phyloP scores from a whole-genome alignment of 2,888 invertebrate species.

The Cordylochernes scorpioides region DNA sequence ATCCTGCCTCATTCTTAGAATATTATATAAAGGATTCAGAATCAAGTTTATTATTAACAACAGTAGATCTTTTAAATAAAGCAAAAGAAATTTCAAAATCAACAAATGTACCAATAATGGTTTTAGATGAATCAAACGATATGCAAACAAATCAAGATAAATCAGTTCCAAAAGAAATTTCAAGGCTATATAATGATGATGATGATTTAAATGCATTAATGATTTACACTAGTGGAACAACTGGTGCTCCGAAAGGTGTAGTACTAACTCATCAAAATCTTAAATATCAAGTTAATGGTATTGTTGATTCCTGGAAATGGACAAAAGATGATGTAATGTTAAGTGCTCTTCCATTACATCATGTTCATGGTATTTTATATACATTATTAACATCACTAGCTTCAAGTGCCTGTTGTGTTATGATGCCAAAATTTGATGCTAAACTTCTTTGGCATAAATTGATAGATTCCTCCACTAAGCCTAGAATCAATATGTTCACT shows the following conservation, averaged over 20 bases:
- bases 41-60: conserved; percentile 37
- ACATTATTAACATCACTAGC: conserved; percentile 46
- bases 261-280: conserved; percentile 45
- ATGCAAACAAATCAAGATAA: background rate
- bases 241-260: conserved; percentile 58
- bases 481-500: conserved; percentile 46
- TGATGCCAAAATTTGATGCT: conserved; percentile 34
- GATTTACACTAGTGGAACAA: conserved; percentile 65
- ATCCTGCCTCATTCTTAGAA: conserved; percentile 42
- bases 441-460: background rate
- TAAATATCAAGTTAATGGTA: conserved; percentile 35
- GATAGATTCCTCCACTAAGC: conserved; percentile 17
- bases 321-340: conserved; percentile 40
- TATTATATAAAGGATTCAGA: conserved; percentile 46
- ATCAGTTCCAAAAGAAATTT: background rate
- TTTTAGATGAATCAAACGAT: conserved; percentile 33
- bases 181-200: background rate
- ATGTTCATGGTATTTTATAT: conserved; percentile 59
- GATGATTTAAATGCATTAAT: conserved; percentile 33
- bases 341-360: conserved; percentile 56
- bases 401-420: conserved; percentile 33
- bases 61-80: conserved; percentile 32
- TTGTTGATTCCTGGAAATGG: conserved; percentile 47
- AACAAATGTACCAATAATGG: conserved; percentile 27
- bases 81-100: conserved; percentile 30